Base-by-base conservation (phyloP, 2,888 invertebrate genomes). In the Calephelis perditalis region DNA sequence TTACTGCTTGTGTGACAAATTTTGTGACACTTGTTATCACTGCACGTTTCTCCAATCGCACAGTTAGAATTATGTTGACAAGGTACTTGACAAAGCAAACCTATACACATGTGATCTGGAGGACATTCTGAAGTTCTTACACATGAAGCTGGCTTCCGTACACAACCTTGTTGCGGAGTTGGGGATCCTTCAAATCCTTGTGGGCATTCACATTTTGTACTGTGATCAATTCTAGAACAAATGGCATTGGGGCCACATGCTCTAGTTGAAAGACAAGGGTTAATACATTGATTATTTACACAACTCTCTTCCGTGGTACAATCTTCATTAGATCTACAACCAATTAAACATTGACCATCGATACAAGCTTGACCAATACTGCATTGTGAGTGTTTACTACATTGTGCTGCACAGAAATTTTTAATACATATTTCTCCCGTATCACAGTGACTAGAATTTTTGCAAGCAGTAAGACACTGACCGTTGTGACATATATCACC, bases 1-100 rank as follows among this genome's bases (percentile, higher is more conserved):
- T 97, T 98, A 73, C 95, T 96, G 77, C 97, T 97, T 9, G 95
- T 94, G 75, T 96, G 97, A 77, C 97, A 97, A 45, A 97, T 93
- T 88, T 97, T 97, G 26, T 94, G 92, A 73, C 97, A 97, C 67
- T 94, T 92, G 67, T 92, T 94, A 70, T 95, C 94, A 63, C 92
- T 92, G 74, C 97, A 97, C 64, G 95, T 93, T 84, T 97, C 97
- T 11, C 97, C 97, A 52, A 95, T 92, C 0, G 97, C 97, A 76
- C 97, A 97, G 35, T 92, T 91, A 0, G 91, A 91, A 65, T 93
- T 94, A 65, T 94, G 94, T 68, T 92, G 91, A 74, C 97, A 97
- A 5, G 95, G 94, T 46, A 95, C 92, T 75, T 94, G 95, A 73
- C 97, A 97, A 68, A 94, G 92, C 58, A 94, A 94, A 15, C 92